A percentile compares a stretch with the other conserved stretches of the same genome.
Evolutionary conservation across 2,888 invertebrate genomes (phyloP).

Genomic region (Mesochorus sp.): DNA sequence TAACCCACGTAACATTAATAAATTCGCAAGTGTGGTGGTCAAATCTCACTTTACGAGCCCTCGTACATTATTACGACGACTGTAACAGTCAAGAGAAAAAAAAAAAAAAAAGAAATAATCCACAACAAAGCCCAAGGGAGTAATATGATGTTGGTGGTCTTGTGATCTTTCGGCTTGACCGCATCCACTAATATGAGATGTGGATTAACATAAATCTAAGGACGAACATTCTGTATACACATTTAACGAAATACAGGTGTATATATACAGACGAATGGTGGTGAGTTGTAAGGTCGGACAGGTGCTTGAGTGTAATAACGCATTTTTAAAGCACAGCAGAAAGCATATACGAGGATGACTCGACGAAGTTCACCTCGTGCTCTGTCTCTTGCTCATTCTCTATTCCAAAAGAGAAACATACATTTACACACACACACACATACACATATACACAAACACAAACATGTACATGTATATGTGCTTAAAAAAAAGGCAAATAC

Average conservation of each 20-base stretch:
- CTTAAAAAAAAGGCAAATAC: slow-evolving; percentile 16
- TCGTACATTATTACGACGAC: no score
- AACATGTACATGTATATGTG: no score
- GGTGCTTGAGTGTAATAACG: slow-evolving; percentile 62
- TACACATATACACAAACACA: slow-evolving; percentile 12
- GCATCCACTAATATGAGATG: slow-evolving; percentile 61
- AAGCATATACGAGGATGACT: slow-evolving; percentile 36
- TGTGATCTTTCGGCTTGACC: slow-evolving; percentile 37
- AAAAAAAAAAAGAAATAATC: not conserved
- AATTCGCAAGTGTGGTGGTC: not conserved
- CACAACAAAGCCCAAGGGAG: no score
- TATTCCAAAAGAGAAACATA: not conserved
- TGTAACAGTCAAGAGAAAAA: no score
- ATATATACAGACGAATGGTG: not conserved
- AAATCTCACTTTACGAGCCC: no score
- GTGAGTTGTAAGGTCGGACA: slow-evolving; percentile 43
- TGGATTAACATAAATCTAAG: slow-evolving; percentile 67
- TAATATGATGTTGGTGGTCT: slow-evolving; percentile 21
- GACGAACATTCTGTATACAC: slow-evolving; percentile 50
- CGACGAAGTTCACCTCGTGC: slow-evolving; percentile 14
- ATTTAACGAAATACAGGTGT: slow-evolving; percentile 46
- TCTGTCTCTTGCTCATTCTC: slow-evolving; percentile 3
- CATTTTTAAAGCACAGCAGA: slow-evolving; percentile 47
- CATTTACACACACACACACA: slow-evolving; percentile 10
- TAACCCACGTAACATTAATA: not conserved